Evolutionary conservation across 2,797 vertebrate genomes (phyloP).

Genomic region (Podarcis lilfordi): DNA sequence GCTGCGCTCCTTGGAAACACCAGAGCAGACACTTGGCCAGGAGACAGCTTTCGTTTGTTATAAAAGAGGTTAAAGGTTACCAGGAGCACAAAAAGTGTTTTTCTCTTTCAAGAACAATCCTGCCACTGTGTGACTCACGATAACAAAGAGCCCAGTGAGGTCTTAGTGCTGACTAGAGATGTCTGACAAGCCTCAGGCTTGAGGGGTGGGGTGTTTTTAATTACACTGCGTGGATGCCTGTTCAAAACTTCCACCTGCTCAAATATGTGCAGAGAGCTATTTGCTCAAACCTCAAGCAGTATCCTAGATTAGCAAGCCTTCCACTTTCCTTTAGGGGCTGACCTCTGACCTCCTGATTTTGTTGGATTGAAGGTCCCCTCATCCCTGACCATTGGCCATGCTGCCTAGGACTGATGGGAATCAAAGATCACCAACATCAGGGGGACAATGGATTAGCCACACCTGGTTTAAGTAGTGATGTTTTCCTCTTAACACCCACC

Average conservation of each 20-base stretch:
- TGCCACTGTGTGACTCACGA: constrained; percentile 56
- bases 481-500: too few species aligned
- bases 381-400: too few species aligned
- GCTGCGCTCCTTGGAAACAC: constrained; percentile 57
- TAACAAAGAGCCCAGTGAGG: constrained; percentile 48
- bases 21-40: constrained; percentile 56
- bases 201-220: not conserved
- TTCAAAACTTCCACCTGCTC: constrained; percentile 19
- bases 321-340: too few species aligned
- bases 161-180: constrained; percentile 25
- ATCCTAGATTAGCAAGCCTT: too few species aligned
- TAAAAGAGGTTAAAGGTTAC: constrained; percentile 70
- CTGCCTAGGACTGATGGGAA: too few species aligned
- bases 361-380: too few species aligned
- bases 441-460: too few species aligned
- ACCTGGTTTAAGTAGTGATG: too few species aligned
- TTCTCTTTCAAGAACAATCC: constrained; percentile 74
- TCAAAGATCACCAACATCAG: too few species aligned
- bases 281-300: constrained; percentile 9
- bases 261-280: not conserved
- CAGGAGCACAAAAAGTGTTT: constrained; percentile 69
- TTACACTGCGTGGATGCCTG: not conserved
- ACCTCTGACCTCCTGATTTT: too few species aligned
- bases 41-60: constrained; percentile 69
- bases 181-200: constrained; percentile 16